Percentiles rank a stretch among this genome's conserved stretches.
Evolutionary conservation across 2,113 vertebrate species (phyloP).

Genomic region (Hassar affinis): DNA sequence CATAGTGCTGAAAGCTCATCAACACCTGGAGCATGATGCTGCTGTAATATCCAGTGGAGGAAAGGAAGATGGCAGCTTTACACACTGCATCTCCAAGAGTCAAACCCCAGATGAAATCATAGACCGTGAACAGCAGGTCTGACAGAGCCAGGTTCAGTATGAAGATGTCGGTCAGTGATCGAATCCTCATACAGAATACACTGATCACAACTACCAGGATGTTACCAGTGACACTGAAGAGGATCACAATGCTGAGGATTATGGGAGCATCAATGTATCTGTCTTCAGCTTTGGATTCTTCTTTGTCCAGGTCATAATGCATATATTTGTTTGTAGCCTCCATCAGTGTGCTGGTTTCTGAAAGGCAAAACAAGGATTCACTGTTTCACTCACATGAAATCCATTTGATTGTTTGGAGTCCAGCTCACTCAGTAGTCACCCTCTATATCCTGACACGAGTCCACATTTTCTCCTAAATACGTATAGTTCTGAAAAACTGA

Average conservation of each 20-base stretch:
- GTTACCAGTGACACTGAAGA: conserved; percentile 83
- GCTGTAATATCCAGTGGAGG: conserved; percentile 82
- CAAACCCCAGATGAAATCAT: conserved; percentile 74
- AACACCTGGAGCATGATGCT: conserved; percentile 81
- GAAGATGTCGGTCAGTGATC: conserved; percentile 82
- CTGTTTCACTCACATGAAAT: too few species aligned
- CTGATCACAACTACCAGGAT: conserved; percentile 81
- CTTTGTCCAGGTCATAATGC: conserved; percentile 68
- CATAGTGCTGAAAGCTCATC: conserved; percentile 83
- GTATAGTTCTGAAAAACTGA: neutral
- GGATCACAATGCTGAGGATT: conserved; percentile 76
- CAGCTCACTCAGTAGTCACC: too few species aligned
- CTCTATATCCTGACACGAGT: too few species aligned
- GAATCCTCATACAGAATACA: conserved; percentile 78
- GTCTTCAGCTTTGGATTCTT: conserved; percentile 51
- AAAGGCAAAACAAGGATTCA: neutral
- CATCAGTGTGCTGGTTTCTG: neutral
- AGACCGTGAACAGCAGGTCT: conserved; percentile 82
- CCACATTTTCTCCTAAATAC: neutral
- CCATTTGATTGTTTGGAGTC: too few species aligned
- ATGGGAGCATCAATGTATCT: conserved; percentile 63
- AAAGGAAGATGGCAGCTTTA: conserved; percentile 74
- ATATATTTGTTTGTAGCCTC: neutral
- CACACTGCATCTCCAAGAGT: conserved; percentile 75
- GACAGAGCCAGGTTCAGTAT: conserved; percentile 88